phyloP scores from a whole-genome alignment of 2,113 vertebrate species.

The Corythaixoides concolor region DNA sequence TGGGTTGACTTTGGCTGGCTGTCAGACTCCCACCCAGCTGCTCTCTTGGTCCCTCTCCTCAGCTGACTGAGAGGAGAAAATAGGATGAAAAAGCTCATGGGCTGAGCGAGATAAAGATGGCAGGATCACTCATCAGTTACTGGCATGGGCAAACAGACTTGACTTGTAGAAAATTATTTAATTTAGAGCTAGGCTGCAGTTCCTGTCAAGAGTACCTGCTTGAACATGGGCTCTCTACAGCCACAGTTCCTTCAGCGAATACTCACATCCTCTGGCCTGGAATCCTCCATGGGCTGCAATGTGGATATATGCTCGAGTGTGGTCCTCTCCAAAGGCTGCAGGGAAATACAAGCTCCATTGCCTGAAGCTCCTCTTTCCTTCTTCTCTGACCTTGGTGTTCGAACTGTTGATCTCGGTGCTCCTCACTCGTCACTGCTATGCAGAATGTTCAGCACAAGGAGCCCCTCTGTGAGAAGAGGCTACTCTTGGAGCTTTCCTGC shows the following conservation, averaged over 20 bases:
- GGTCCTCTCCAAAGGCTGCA: not conserved
- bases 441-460: not conserved
- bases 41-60: not conserved
- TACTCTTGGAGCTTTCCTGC: not conserved
- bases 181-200: not conserved
- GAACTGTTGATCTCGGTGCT: fast-evolving
- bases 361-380: not conserved
- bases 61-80: not conserved
- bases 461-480: not conserved
- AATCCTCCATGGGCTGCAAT: not conserved
- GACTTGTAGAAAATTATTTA: not conserved
- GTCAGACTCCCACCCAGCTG: not conserved
- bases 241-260: not conserved
- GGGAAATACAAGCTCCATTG: not conserved
- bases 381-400: not conserved
- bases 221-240: not conserved
- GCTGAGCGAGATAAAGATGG: not conserved
- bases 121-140: not conserved
- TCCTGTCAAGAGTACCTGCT: not conserved
- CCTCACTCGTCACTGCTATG: not conserved
- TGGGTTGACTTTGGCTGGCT: not conserved
- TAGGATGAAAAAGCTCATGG: not conserved
- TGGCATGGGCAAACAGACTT: not conserved
- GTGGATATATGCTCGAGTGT: not conserved
- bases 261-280: not conserved